Conservation (phyloP, 2,113 vertebrate species). For the Spea bombifrons region DNA sequence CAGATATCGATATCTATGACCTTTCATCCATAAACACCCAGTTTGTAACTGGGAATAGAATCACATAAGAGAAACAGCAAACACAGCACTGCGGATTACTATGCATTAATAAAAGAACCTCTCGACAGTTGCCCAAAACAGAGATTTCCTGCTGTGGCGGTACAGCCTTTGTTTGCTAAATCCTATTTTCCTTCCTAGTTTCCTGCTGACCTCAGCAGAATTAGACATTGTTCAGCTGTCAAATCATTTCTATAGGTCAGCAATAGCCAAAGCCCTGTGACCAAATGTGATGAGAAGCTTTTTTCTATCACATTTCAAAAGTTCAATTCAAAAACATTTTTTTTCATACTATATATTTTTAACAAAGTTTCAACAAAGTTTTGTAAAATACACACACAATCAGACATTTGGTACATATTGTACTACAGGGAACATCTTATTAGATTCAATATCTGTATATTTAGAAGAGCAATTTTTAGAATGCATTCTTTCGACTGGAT, state of each 20-base stretch:
- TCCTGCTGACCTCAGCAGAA: conserved; percentile 74
- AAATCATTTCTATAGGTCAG: conserved; percentile 60
- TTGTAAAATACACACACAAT: too few relatives aligned
- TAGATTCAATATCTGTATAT: too few relatives aligned
- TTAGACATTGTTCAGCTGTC: conserved; percentile 59
- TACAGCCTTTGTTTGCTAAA: conserved; percentile 73
- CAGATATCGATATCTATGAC: too few relatives aligned
- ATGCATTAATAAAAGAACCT: conserved; percentile 56
- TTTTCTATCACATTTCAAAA: too few relatives aligned
- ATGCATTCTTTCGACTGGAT: too few relatives aligned
- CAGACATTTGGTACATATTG: too few relatives aligned
- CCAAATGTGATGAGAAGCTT: too few relatives aligned
- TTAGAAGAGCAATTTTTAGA: too few relatives aligned
- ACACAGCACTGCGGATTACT: conserved; percentile 55
- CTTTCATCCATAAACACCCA: conserved; percentile 15
- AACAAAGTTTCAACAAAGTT: too few relatives aligned
- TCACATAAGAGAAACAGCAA: conserved; percentile 57
- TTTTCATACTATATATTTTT: too few relatives aligned
- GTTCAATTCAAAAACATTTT: too few relatives aligned
- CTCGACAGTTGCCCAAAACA: conserved; percentile 66
- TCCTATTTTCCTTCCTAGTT: conserved; percentile 73
- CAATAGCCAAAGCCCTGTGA: conserved; percentile 51
- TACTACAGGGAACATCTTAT: too few relatives aligned
- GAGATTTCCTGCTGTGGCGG: conserved; percentile 70
- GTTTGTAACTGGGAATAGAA: conserved; percentile 64